Evolutionary conservation across 2,888 invertebrate species (phyloP).

Genomic region (Gonocerus acuteangulatus): DNA sequence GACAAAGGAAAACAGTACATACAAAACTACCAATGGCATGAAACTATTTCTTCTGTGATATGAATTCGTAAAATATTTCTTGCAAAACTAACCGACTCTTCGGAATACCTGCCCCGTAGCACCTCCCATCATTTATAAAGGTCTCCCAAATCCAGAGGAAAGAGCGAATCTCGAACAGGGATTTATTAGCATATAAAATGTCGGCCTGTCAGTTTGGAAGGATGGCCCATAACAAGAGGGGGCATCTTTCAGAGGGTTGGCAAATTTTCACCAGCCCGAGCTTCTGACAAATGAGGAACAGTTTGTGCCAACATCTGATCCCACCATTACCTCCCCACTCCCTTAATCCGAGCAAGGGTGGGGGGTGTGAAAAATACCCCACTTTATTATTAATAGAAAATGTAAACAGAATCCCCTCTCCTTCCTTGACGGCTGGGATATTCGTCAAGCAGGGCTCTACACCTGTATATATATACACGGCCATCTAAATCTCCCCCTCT

Average conservation of each 20-base stretch:
- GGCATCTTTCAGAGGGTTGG: not conserved
- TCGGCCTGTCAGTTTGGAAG: not conserved
- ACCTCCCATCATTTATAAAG: no score
- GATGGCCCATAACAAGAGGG: conserved; percentile 1
- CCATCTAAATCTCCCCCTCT: no score
- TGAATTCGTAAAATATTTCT: no score
- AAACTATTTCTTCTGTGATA: no score
- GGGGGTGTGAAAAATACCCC: conserved; percentile 1
- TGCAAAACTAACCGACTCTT: no score
- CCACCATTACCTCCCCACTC: not conserved
- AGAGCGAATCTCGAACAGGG: not conserved
- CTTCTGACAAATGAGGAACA: not conserved
- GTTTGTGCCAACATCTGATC: conserved; percentile 9
- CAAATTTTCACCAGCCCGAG: not conserved
- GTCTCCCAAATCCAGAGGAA: no score
- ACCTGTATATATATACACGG: no score
- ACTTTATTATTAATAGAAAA: conserved; percentile 21
- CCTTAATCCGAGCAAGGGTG: not conserved
- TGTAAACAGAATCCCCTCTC: conserved; percentile 7
- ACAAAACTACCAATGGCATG: no score
- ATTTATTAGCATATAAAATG: conserved; percentile 1
- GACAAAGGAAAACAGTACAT: no score
- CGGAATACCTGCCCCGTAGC: no score
- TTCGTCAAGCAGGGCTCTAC: no score
- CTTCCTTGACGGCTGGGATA: no score